phyloP scores from a whole-genome alignment of 2,888 invertebrate species.

The Camptogramma bilineatum region DNA sequence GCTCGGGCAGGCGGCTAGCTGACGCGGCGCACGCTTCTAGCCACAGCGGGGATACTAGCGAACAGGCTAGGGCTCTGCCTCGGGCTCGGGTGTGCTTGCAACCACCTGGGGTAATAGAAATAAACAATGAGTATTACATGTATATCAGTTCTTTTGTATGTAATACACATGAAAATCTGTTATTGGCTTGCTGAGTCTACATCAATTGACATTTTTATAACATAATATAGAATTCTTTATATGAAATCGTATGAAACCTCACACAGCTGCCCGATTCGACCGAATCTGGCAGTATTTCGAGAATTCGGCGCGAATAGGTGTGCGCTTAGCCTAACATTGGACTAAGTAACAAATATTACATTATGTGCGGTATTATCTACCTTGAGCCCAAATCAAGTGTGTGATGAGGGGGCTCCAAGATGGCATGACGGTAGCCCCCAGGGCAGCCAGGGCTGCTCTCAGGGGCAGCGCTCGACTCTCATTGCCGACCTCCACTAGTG shows the following conservation, averaged over 20 bases:
- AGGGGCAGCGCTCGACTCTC: constrained; percentile 67
- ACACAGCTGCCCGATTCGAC: too few species aligned
- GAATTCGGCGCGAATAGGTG: too few species aligned
- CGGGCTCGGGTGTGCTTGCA: constrained; percentile 59
- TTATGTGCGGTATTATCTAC: constrained; percentile 52
- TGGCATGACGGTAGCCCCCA: constrained; percentile 70
- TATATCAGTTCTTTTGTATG: too few species aligned
- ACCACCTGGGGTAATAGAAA: constrained; percentile 56
- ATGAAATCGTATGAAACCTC: too few species aligned
- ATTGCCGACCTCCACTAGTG: constrained; percentile 68
- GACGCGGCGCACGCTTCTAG: constrained; percentile 74
- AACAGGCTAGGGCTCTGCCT: constrained; percentile 66
- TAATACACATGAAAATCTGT: background rate
- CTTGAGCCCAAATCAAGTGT: constrained; percentile 74
- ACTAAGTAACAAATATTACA: too few species aligned
- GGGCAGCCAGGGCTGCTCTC: constrained; percentile 67
- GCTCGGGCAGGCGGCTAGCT: constrained; percentile 57
- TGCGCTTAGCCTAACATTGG: too few species aligned
- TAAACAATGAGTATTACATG: too few species aligned
- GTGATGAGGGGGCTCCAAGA: constrained; percentile 74
- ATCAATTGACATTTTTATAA: too few species aligned
- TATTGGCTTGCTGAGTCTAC: too few species aligned
- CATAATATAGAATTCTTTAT: too few species aligned
- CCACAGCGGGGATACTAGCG: constrained; percentile 76
- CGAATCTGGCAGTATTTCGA: too few species aligned